These are phyloP conservation scores for Lontra canadensis DNA, from an alignment of 2,113 vertebrate species.

Conservation along the genomic window DNA sequence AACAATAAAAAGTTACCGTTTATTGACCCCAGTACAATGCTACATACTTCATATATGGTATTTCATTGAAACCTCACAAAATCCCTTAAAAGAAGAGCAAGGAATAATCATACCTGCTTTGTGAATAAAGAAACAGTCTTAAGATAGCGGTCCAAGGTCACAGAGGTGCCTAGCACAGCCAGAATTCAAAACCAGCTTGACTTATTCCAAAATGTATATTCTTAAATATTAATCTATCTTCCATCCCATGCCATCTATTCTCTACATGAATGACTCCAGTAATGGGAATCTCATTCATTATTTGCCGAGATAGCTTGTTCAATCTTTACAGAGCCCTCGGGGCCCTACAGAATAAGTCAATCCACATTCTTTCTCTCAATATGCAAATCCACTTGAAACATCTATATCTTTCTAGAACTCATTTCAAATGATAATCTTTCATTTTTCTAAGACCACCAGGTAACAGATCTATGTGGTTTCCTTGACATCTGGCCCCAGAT, in stretches of 20 bases:
- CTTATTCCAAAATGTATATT: slow-evolving; percentile 34
- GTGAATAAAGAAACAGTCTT: neutral
- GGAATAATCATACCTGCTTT: neutral
- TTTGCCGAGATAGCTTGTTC: slow-evolving; percentile 58
- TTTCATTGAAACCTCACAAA: neutral
- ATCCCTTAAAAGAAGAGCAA: neutral
- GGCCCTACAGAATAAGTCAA: slow-evolving; percentile 42
- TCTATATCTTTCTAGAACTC: slow-evolving; percentile 56
- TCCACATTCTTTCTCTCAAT: slow-evolving; percentile 53
- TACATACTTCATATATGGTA: neutral
- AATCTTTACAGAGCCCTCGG: slow-evolving; percentile 57
- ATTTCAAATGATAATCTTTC: slow-evolving; percentile 53
- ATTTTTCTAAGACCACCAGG: slow-evolving; percentile 38
- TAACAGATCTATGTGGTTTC: neutral
- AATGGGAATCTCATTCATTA: slow-evolving; percentile 63
- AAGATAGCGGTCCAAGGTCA: neutral
- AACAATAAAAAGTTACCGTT: neutral
- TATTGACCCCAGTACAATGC: neutral
- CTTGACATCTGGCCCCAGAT: neutral
- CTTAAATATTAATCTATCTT: slow-evolving; percentile 57
- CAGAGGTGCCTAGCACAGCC: neutral
- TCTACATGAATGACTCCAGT: slow-evolving; percentile 41
- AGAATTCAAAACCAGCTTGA: slow-evolving; percentile 7
- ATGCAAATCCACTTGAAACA: slow-evolving; percentile 66
- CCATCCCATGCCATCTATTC: neutral